Percentiles rank a stretch among this genome's conserved stretches.
Evolutionary conservation across 2,888 invertebrate species (phyloP).

Genomic region (Horisme vitalbata): DNA sequence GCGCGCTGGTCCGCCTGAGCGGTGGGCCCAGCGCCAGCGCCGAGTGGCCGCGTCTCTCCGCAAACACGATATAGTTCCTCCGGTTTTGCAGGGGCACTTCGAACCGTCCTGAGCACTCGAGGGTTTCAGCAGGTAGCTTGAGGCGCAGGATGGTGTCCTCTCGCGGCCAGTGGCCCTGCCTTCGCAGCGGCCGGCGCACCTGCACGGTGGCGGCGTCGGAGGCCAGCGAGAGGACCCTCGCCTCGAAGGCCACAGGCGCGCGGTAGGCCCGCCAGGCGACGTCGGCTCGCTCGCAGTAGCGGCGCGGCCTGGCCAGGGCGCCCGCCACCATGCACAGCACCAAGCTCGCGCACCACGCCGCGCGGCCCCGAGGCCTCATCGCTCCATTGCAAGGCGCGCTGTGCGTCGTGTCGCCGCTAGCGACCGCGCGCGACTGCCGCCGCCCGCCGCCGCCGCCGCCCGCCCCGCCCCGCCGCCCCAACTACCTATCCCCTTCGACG

Average conservation of each 20-base stretch:
- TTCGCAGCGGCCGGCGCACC: conserved; percentile 67
- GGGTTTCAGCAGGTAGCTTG: conserved; percentile 56
- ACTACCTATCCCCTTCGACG: conserved; percentile 1
- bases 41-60: conserved; percentile 70
- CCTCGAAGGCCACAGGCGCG: conserved; percentile 78
- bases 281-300: conserved; percentile 80
- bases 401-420: conserved; percentile 46
- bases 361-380: conserved; percentile 77
- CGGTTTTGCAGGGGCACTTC: conserved; percentile 74
- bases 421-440: conserved; percentile 74
- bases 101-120: conserved; percentile 71
- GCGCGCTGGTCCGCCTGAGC: conserved; percentile 66
- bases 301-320: conserved; percentile 63
- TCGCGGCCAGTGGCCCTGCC: conserved; percentile 72
- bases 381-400: conserved; percentile 74
- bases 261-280: conserved; percentile 80
- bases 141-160: conserved; percentile 67
- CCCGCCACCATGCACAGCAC: conserved; percentile 65
- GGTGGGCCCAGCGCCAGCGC: conserved; percentile 77
- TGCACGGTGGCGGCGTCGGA: conserved; percentile 71
- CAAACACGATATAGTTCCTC: conserved; percentile 77
- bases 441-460: conserved; percentile 27
- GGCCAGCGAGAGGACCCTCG: conserved; percentile 72
- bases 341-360: conserved; percentile 76
- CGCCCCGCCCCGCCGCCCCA: conserved; percentile 14